phyloP scores from a whole-genome alignment of 2,113 vertebrate species.

The Melanocharis versteri region DNA sequence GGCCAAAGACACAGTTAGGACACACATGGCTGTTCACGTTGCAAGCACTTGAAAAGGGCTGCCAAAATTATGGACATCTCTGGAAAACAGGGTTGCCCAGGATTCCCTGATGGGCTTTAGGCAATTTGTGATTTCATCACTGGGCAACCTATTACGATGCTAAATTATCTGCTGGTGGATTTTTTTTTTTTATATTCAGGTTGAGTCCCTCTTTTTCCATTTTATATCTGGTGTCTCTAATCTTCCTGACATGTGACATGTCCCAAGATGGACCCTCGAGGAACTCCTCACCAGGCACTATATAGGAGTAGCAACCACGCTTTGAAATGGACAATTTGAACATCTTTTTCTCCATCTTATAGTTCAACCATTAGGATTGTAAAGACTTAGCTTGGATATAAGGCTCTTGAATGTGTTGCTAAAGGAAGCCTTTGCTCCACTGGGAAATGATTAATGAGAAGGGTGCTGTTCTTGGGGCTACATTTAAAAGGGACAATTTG shows the following conservation, averaged over 20 bases:
- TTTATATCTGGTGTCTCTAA: neutral
- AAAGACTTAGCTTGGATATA: neutral
- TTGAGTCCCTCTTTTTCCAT: neutral
- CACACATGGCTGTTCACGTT: neutral
- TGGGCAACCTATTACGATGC: neutral
- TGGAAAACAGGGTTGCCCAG: neutral
- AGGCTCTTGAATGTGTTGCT: neutral
- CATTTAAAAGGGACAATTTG: neutral
- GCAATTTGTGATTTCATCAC: neutral
- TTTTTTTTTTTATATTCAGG: neutral
- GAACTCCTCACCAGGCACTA: neutral
- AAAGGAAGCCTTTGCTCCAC: neutral
- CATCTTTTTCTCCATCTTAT: neutral
- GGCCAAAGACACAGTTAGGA: neutral
- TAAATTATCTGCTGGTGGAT: neutral
- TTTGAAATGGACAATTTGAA: neutral
- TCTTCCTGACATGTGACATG: rapidly evolving
- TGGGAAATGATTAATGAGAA: neutral
- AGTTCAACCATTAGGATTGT: neutral
- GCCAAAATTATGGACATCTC: neutral
- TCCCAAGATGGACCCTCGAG: neutral
- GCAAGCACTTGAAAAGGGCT: neutral
- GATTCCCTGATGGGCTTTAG: neutral
- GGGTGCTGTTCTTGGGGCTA: neutral
- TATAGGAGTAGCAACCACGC: rapidly evolving